Conservation (phyloP, 2,113 vertebrate genomes). For the Bubalus kerabau region DNA sequence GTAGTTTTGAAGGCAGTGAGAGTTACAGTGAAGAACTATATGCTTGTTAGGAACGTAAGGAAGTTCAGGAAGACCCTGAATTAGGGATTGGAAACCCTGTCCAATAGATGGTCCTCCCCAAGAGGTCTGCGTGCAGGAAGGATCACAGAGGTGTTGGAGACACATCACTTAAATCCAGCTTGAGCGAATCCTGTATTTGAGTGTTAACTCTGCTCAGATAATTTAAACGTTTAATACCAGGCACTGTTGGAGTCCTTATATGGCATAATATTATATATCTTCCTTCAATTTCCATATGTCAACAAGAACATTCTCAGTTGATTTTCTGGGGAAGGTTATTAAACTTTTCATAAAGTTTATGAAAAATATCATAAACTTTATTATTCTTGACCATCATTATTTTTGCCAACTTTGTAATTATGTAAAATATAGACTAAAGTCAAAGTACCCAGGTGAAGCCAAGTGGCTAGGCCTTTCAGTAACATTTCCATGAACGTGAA, state of each 20-base stretch:
- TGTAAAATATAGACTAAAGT: background rate
- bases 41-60: background rate
- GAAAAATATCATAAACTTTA: background rate
- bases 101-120: background rate
- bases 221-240: background rate
- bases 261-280: background rate
- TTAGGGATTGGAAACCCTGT: background rate
- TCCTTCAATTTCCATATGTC: background rate
- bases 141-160: background rate
- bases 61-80: background rate
- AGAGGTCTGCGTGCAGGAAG: background rate
- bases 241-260: background rate
- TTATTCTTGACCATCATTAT: background rate
- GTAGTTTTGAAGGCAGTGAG: background rate
- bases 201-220: background rate
- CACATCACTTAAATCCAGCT: background rate
- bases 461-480: background rate
- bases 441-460: background rate
- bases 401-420: background rate
- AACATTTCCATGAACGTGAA: background rate
- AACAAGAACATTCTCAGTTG: background rate
- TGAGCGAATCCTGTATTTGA: background rate
- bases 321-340: background rate
- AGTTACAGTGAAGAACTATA: background rate
- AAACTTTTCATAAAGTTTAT: background rate